These are phyloP conservation scores for Muraenolepis orangiensis DNA, from an alignment of 2,797 vertebrate species.

Conservation along the genomic window DNA sequence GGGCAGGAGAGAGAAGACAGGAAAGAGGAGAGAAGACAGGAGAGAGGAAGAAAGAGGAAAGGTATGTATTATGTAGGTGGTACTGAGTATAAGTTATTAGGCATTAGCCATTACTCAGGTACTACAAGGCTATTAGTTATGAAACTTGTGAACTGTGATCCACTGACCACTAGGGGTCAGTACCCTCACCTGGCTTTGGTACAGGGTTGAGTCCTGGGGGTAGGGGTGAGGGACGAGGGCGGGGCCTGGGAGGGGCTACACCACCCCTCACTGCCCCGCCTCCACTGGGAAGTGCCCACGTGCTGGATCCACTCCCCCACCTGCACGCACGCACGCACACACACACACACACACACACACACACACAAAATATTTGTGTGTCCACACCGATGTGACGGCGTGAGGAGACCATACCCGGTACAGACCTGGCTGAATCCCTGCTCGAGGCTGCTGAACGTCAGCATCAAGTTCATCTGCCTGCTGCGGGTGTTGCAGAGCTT, in stretches of 20 bases:
- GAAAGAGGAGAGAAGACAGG: too few relatives aligned
- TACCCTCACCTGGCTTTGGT: not conserved
- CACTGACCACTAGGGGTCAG: not conserved
- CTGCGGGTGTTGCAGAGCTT: conserved; percentile 82
- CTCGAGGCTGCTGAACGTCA: conserved; percentile 78
- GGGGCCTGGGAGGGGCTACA: conserved; percentile 14
- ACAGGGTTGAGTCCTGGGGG: conserved; percentile 42
- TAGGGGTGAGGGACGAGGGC: too few relatives aligned
- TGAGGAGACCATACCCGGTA: not conserved
- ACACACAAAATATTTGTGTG: not conserved
- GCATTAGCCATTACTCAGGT: too few relatives aligned
- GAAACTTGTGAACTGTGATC: not conserved
- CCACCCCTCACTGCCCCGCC: not conserved
- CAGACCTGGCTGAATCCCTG: conserved; percentile 79
- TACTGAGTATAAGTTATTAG: not conserved
- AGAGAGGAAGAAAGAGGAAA: too few relatives aligned
- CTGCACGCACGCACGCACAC: conserved; percentile 3
- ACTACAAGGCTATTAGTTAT: not conserved
- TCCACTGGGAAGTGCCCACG: conserved; percentile 66
- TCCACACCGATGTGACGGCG: not conserved
- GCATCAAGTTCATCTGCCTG: conserved; percentile 79
- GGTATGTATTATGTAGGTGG: not conserved
- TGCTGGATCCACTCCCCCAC: conserved; percentile 79
- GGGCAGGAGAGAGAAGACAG: too few relatives aligned
- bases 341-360: conserved; percentile 9